Evolutionary conservation across 2,797 vertebrate genomes (phyloP).

Genomic region (Phylloscopus collybita): DNA sequence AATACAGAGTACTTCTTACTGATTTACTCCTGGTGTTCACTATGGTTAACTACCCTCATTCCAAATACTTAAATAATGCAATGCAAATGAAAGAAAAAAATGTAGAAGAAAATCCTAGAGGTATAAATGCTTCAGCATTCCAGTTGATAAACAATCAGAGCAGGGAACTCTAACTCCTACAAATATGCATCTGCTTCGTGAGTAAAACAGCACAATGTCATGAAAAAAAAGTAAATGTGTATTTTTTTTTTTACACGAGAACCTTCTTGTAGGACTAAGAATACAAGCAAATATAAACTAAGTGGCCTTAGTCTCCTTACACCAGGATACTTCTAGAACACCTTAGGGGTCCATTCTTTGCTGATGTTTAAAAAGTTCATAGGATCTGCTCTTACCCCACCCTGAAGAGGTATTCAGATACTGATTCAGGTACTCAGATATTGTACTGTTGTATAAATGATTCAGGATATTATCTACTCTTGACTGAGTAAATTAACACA

Average conservation of each 20-base stretch:
- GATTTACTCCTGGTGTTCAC: background rate
- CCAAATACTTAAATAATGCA: background rate
- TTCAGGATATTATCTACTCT: background rate
- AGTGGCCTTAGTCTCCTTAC: background rate
- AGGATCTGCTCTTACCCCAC: background rate
- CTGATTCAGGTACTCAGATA: background rate
- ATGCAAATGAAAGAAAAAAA: background rate
- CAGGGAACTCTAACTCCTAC: background rate
- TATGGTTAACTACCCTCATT: background rate
- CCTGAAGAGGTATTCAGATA: background rate
- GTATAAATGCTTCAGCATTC: background rate
- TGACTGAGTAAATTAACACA: background rate
- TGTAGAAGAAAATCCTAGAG: background rate
- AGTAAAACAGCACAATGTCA: background rate
- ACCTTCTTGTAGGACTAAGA: background rate
- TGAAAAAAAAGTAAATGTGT: background rate
- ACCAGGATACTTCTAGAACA: background rate
- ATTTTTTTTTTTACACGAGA: background rate
- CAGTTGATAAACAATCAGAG: background rate
- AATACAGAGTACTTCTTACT: slow-evolving; percentile 43
- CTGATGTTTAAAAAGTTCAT: background rate
- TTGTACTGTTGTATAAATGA: background rate
- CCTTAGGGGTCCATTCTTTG: background rate
- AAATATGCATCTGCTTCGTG: background rate
- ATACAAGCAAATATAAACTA: background rate